phyloP scores from a whole-genome alignment of 2,888 invertebrate species.

The Torymus aiolomorphi region DNA sequence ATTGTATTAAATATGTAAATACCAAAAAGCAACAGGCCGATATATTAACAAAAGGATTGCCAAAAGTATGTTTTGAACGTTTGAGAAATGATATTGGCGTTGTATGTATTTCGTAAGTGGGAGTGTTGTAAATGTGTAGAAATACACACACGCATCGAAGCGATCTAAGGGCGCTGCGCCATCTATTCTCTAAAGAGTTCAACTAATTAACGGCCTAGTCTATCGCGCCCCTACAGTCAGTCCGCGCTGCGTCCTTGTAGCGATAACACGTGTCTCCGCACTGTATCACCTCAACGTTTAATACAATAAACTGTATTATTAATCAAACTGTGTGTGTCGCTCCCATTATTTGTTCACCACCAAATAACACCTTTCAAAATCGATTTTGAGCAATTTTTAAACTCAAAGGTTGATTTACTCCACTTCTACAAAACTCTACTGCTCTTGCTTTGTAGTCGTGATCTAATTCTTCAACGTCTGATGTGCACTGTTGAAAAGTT shows the following conservation, averaged over 20 bases:
- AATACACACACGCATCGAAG: neutral
- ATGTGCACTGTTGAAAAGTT: too few relatives aligned
- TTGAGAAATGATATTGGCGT: slow-evolving; percentile 14
- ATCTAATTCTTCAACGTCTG: too few relatives aligned
- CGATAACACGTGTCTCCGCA: neutral
- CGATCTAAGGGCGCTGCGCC: neutral
- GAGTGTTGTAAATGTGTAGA: slow-evolving; percentile 20
- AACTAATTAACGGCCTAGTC: neutral
- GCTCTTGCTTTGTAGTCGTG: too few relatives aligned
- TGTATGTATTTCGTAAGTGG: slow-evolving; percentile 18
- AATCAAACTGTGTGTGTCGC: too few relatives aligned
- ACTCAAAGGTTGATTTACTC: too few relatives aligned
- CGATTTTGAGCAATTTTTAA: too few relatives aligned
- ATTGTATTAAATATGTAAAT: neutral
- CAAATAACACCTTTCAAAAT: too few relatives aligned
- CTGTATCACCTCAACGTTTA: neutral
- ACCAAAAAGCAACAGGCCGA: slow-evolving; percentile 9
- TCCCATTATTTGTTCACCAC: too few relatives aligned
- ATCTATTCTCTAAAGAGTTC: too few relatives aligned
- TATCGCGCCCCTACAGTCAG: neutral
- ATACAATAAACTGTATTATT: neutral
- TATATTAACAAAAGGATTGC: slow-evolving; percentile 14
- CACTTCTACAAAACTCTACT: too few relatives aligned
- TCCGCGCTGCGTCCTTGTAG: neutral
- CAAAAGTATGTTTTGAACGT: slow-evolving; percentile 25